Conservation (phyloP, 2,113 vertebrate genomes). For the Coregonus clupeaformis region DNA sequence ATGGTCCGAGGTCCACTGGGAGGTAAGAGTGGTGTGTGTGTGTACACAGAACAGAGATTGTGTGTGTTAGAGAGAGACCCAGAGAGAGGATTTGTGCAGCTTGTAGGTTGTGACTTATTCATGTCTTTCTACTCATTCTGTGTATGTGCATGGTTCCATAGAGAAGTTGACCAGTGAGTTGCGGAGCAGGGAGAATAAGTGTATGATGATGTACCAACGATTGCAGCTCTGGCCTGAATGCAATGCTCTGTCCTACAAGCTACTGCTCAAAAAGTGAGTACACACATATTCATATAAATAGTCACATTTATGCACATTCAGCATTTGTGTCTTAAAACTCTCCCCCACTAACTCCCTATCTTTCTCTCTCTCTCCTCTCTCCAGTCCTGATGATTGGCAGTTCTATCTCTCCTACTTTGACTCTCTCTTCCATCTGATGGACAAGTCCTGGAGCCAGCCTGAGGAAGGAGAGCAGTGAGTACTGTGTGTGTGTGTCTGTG, state of each 20-base stretch:
- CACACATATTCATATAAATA: not conserved
- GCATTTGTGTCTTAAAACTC: no score
- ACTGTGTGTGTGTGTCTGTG: not conserved
- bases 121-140: not conserved
- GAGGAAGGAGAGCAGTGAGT: slow-evolving; percentile 91
- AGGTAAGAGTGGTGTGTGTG: slow-evolving; percentile 68
- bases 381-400: slow-evolving; percentile 98
- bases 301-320: not conserved
- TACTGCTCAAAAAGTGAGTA: slow-evolving; percentile 93
- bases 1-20: slow-evolving; percentile 93
- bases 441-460: slow-evolving; percentile 88
- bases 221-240: slow-evolving; percentile 92
- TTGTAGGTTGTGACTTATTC: no score
- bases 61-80: no score
- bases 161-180: slow-evolving; percentile 98
- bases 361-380: not conserved
- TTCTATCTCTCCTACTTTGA: slow-evolving; percentile 96
- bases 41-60: not conserved
- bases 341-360: no score
- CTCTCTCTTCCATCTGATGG: slow-evolving; percentile 91
- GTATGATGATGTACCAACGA: slow-evolving; percentile 93
- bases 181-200: slow-evolving; percentile 95
- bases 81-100: no score
- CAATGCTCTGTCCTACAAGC: slow-evolving; percentile 86
- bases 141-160: slow-evolving; percentile 60